phyloP scores from a whole-genome alignment of 2,113 vertebrate genomes.

The Bombycilla garrulus region DNA sequence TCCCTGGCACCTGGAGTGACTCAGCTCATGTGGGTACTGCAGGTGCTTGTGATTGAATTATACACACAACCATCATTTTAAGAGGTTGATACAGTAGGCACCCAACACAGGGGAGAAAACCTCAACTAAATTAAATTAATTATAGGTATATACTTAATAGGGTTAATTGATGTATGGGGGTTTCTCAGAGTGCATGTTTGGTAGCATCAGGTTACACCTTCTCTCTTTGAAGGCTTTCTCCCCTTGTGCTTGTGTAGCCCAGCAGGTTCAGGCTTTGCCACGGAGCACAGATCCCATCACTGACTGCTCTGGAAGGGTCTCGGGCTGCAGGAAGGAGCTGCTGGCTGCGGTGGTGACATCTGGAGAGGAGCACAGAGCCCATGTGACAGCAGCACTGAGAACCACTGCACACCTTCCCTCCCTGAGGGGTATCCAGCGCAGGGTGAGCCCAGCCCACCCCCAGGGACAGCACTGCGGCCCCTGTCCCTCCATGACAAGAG shows the following conservation, averaged over 20 bases:
- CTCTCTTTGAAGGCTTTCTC: background rate
- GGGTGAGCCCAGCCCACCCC: background rate
- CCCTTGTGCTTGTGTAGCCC: background rate
- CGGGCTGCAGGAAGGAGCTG: background rate
- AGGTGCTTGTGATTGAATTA: background rate
- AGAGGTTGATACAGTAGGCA: background rate
- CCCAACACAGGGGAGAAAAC: background rate
- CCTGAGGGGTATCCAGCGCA: background rate
- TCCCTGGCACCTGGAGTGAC: background rate
- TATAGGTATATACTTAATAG: background rate
- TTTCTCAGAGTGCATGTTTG: background rate
- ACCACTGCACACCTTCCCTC: background rate
- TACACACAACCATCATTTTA: background rate
- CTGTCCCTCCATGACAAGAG: background rate
- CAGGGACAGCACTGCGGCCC: background rate
- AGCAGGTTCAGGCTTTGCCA: background rate
- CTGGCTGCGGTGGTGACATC: background rate
- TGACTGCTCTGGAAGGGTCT: background rate
- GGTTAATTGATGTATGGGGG: background rate
- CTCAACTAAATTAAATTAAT: conserved; percentile 25
- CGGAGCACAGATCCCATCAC: fast-evolving
- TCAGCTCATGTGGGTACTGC: background rate
- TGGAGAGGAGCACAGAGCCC: background rate
- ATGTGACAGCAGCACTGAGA: background rate
- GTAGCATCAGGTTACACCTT: background rate